Evolutionary conservation across 2,888 invertebrate genomes (phyloP), one percentile per base, ranked within the genome.

Genomic region (Morpho helenor): DNA sequence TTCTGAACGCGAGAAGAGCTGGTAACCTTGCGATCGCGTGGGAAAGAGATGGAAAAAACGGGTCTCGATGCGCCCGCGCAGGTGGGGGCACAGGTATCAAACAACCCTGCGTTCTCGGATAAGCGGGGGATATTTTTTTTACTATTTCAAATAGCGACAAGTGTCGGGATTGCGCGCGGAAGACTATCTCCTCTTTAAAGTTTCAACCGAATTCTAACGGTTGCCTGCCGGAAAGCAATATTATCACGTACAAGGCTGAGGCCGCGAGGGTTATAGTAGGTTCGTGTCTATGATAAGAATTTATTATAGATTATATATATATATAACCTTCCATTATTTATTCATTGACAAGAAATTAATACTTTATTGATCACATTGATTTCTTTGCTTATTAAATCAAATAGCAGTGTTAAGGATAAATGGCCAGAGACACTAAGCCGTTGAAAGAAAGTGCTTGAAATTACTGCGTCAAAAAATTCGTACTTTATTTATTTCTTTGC

Each of bases 1-100:
- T 76, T 84, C 74, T 79, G 23, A 74, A 70, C 71, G 69, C 71
- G 68, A 76, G 76, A 73, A 69, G 70, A 70, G 62, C n/a, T 31
- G 5, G 46, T 39, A 40, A 41, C 22, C 46, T 46, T 53, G 53
- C 53, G 53, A 56, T 52, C 55, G 71, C 72, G 75, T 74, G 79
- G 73, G 75, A 77, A 72, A 71, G 79, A 67, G 75, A 80, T 66
- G 66, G 70, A 52, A 52, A 59, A 59, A 65, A 66, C 66, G 68
- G 63, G 66, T 66, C 62, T 62, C 53, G 60, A 49, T 67, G 68
- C 73, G 68, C 68, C 54, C 60, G 66, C 65, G 70, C 76, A 76
- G 75, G 74, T 76, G 74, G 71, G 66, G 66, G 54, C 53, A 66
- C 70, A 70, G 71, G 71, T 70, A 70, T 53, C 46, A 53, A 53